A percentile compares a stretch with the other conserved stretches of the same genome.
Conservation (phyloP, 2,113 vertebrate genomes). For the Chlorodrepanis virens region DNA sequence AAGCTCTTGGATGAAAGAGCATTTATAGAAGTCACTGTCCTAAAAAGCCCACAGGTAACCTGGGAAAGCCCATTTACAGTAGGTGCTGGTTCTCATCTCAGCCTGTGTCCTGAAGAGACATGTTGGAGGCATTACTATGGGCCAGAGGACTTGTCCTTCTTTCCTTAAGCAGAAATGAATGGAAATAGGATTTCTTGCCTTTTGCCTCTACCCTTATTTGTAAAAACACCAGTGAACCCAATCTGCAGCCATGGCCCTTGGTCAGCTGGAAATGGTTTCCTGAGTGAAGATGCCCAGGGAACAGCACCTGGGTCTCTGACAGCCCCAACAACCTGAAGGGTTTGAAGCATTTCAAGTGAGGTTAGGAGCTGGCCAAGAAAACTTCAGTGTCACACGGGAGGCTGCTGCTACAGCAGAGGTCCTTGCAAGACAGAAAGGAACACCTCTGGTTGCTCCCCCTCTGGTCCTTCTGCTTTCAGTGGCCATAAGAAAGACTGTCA, state of each 20-base stretch:
- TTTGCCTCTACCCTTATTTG: not conserved
- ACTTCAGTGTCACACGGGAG: not conserved
- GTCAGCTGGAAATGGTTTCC: not conserved
- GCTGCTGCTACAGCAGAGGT: not conserved
- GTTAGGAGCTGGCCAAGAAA: not conserved
- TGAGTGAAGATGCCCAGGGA: not conserved
- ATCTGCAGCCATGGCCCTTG: not conserved
- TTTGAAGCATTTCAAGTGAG: not conserved
- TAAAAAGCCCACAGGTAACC: not conserved
- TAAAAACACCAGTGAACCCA: fast-evolving
- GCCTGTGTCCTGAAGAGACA: not conserved
- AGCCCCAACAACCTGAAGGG: not conserved
- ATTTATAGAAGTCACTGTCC: not conserved
- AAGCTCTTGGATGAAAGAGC: not conserved
- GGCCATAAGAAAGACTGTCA: not conserved
- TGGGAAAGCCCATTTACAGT: not conserved
- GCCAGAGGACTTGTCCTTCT: not conserved
- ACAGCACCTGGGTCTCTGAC: not conserved
- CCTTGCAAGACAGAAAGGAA: not conserved
- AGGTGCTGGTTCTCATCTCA: not conserved
- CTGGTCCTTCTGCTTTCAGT: not conserved
- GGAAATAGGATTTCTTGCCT: not conserved
- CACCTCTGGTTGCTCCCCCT: not conserved
- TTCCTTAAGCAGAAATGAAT: not conserved
- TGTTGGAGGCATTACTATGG: not conserved